Evolutionary conservation across 1,140 invertebrate species (phyloP).

Genomic region (Platyura marginata): DNA sequence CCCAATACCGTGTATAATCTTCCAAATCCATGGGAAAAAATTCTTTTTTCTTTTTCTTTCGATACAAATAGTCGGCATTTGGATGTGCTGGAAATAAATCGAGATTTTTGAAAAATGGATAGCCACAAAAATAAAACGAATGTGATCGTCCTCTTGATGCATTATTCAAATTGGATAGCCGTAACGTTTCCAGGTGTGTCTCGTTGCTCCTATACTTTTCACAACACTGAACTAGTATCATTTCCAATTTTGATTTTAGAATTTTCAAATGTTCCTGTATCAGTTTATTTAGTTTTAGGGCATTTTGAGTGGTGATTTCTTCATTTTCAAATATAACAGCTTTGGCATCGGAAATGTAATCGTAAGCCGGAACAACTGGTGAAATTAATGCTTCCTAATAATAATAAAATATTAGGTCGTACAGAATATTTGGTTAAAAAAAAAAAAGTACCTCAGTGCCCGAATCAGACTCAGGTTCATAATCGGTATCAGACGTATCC

Average conservation of each 20-base stretch:
- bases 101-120: constrained; percentile 14
- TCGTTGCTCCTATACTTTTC: constrained; percentile 1
- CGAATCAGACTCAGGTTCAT: neutral
- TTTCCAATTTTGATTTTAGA: neutral
- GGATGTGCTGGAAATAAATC: constrained; percentile 8
- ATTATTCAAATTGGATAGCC: neutral
- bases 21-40: constrained; percentile 21
- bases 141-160: neutral
- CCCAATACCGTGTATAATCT: constrained; percentile 14
- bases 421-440: no score
- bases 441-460: neutral
- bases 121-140: constrained; percentile 10
- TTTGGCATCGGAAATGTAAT: neutral
- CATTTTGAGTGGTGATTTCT: neutral
- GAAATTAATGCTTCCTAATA: no score
- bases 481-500: no score
- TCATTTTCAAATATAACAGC: neutral
- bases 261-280: neutral
- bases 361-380: neutral
- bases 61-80: constrained; percentile 16
- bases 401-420: no score
- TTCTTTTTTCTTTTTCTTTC: constrained; percentile 9
- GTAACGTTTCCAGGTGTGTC: neutral
- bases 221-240: neutral
- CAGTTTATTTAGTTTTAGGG: neutral